Evolutionary conservation across 1,140 invertebrate genomes (phyloP).

Genomic region (Brachionus rotundiformis): DNA sequence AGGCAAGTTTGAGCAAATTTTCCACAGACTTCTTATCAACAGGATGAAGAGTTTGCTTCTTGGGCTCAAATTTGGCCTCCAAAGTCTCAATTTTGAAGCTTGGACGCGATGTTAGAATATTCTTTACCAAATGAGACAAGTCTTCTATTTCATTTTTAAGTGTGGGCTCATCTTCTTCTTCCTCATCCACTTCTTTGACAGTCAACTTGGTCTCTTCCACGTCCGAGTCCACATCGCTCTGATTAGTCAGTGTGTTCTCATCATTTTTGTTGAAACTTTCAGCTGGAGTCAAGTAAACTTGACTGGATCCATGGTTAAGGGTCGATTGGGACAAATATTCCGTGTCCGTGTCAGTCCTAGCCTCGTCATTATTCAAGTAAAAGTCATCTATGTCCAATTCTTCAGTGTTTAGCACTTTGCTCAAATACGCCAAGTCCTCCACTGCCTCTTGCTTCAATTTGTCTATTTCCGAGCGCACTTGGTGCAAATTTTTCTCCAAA

Average conservation of each 20-base stretch:
- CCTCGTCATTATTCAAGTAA: conserved; percentile 46
- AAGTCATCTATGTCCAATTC: neutral
- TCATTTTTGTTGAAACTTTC: conserved; percentile 5
- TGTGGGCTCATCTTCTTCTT: neutral
- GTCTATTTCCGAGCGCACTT: conserved; percentile 25
- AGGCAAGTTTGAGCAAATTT: conserved; percentile 37
- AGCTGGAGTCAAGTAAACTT: conserved; percentile 47
- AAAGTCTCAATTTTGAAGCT: neutral
- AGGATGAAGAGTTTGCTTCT: neutral
- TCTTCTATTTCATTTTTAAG: conserved; percentile 18
- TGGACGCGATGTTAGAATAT: neutral
- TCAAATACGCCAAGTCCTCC: conserved; percentile 47
- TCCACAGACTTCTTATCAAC: conserved; percentile 46
- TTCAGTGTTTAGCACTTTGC: conserved; percentile 26
- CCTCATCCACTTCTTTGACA: neutral
- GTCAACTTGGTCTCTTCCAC: neutral
- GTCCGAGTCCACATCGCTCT: neutral
- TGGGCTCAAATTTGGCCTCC: conserved; percentile 11
- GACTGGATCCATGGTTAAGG: neutral
- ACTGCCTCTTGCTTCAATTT: conserved; percentile 43
- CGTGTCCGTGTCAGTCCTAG: neutral
- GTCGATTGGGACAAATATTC: conserved; percentile 45
- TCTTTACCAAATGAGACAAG: conserved; percentile 25
- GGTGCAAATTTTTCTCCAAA: conserved; percentile 43
- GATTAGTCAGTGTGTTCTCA: conserved; percentile 6